phyloP scores from a whole-genome alignment of 1,140 invertebrate species.

The Dinoponera quadriceps region DNA sequence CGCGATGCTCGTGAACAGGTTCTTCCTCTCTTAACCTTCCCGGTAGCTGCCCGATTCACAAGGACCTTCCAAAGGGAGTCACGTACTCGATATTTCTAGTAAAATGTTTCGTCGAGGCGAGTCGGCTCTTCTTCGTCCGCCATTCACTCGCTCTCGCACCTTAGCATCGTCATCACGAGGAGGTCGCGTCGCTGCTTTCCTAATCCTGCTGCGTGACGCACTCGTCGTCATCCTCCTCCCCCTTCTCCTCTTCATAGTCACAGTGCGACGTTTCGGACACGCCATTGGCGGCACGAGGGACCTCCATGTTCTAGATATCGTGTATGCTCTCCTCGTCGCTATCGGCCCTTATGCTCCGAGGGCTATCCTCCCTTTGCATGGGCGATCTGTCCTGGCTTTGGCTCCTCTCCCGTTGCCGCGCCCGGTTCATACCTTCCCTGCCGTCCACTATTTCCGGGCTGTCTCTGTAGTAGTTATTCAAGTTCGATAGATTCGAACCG shows the following conservation, averaged over 20 bases:
- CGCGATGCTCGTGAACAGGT: neutral
- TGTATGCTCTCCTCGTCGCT: slow-evolving; percentile 87
- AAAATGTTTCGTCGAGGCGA: neutral
- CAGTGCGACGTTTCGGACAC: neutral
- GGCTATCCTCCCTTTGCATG: slow-evolving; percentile 66
- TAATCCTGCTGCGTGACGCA: neutral
- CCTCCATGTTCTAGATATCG: slow-evolving; percentile 79
- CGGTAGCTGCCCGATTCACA: neutral
- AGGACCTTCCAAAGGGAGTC: neutral
- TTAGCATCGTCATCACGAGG: neutral
- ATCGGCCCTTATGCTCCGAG: slow-evolving; percentile 84
- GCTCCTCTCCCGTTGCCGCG: slow-evolving; percentile 82
- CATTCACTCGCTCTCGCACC: too few relatives aligned
- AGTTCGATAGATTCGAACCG: slow-evolving; percentile 68
- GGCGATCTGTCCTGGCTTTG: slow-evolving; percentile 67
- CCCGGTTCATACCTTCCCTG: slow-evolving; percentile 75
- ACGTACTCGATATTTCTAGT: neutral
- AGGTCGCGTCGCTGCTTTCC: slow-evolving; percentile 1
- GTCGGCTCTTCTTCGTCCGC: slow-evolving; percentile 2
- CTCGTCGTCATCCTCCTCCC: neutral
- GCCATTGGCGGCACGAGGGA: neutral
- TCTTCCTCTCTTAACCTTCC: neutral
- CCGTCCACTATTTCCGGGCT: slow-evolving; percentile 79
- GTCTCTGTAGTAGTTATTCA: slow-evolving; percentile 80
- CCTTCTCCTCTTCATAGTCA: too few relatives aligned